Conservation (phyloP, 2,113 vertebrate genomes). For the Psittacus erithacus region DNA sequence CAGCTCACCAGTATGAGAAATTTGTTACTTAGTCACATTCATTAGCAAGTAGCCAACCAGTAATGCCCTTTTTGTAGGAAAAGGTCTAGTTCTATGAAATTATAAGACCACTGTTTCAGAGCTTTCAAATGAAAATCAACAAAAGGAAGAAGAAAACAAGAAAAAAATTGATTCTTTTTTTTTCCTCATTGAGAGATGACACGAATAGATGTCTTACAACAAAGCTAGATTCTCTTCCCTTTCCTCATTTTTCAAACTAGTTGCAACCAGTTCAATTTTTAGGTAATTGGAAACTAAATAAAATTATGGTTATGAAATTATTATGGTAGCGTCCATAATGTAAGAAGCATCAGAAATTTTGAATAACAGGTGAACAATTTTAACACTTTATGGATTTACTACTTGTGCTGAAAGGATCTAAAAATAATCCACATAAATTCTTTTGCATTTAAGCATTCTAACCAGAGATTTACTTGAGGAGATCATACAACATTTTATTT, state of each 20-base stretch:
- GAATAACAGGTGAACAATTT: conserved; percentile 23
- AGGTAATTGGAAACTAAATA: background rate
- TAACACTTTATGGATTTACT: background rate
- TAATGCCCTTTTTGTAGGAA: background rate
- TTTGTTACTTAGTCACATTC: background rate
- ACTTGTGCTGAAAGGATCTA: background rate
- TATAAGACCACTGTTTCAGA: background rate
- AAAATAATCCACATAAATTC: background rate
- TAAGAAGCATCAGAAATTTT: conserved; percentile 11
- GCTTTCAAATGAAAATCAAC: background rate
- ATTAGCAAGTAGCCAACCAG: background rate
- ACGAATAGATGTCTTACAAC: background rate
- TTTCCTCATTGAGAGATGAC: background rate
- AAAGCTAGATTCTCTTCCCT: background rate
- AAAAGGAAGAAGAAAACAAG: background rate
- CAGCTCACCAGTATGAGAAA: background rate
- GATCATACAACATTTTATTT: background rate
- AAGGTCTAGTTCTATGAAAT: background rate
- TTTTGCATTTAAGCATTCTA: background rate
- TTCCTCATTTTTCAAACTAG: background rate
- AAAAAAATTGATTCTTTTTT: accelerated
- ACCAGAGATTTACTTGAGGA: background rate
- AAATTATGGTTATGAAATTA: background rate
- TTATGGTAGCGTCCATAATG: background rate
- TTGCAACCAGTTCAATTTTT: background rate